A percentile compares a stretch with the other conserved stretches of the same genome.
These are phyloP conservation scores for Muscidifurax raptorellus DNA, from an alignment of 1,140 invertebrate species.

Conservation along the genomic window DNA sequence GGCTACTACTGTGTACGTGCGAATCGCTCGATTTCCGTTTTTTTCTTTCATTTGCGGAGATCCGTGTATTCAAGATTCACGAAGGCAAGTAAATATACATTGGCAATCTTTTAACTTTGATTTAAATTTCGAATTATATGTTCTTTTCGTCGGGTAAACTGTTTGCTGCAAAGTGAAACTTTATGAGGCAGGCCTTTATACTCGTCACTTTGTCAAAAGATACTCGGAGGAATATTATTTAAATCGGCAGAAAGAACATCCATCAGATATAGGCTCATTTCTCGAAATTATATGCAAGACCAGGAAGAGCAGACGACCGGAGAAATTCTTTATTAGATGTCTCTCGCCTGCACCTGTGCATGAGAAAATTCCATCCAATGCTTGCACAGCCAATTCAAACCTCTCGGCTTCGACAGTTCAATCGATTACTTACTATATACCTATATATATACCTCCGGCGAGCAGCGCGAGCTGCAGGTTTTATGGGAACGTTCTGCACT, in stretches of 20 bases:
- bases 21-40: not conserved
- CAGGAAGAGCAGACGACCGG: not conserved
- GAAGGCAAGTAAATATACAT: no score
- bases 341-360: conserved; percentile 10
- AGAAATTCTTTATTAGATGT: not conserved
- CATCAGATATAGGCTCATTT: not conserved
- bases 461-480: not conserved
- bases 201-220: no score
- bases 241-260: not conserved
- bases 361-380: conserved; percentile 14
- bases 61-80: not conserved
- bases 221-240: no score
- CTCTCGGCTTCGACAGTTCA: not conserved
- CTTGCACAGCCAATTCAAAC: not conserved
- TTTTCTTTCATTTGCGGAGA: not conserved
- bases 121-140: no score
- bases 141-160: no score
- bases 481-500: conserved; percentile 17
- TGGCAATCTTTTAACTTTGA: no score
- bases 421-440: not conserved
- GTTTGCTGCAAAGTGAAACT: no score
- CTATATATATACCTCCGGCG: not conserved
- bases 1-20: not conserved
- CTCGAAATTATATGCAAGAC: not conserved
- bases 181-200: no score